These are phyloP conservation scores for Dascillus cervinus DNA, from an alignment of 2,888 invertebrate genomes.

Conservation along the genomic window DNA sequence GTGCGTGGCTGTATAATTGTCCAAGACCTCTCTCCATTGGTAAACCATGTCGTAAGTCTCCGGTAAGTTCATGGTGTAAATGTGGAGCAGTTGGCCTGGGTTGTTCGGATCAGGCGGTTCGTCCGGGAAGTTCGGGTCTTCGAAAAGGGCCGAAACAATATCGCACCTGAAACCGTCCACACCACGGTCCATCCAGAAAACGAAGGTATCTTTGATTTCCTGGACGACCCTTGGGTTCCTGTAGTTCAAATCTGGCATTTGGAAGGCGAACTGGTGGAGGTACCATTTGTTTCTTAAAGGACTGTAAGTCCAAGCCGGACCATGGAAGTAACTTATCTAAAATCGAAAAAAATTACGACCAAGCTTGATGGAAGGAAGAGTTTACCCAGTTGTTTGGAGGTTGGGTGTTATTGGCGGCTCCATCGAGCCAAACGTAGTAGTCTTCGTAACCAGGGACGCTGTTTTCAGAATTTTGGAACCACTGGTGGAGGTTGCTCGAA, in stretches of 20 bases:
- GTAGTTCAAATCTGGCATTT: conserved; percentile 78
- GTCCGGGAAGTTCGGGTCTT: conserved; percentile 37
- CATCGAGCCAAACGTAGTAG: conserved; percentile 71
- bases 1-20: conserved; percentile 44
- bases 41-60: conserved; percentile 59
- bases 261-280: conserved; percentile 66
- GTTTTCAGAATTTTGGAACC: conserved; percentile 67
- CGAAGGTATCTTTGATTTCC: conserved; percentile 62
- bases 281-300: conserved; percentile 50
- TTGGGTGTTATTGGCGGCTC: conserved; percentile 35
- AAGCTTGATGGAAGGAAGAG: too few species aligned
- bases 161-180: conserved; percentile 84
- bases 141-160: conserved; percentile 52
- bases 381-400: conserved; percentile 75
- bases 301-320: conserved; percentile 29
- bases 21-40: conserved; percentile 55
- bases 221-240: conserved; percentile 60
- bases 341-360: too few species aligned
- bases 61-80: conserved; percentile 51
- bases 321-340: conserved; percentile 29
- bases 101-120: conserved; percentile 49
- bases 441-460: conserved; percentile 56
- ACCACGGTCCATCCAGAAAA: conserved; percentile 76
- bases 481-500: conserved; percentile 67
- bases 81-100: conserved; percentile 52